Evolutionary conservation across 2,797 vertebrate species (phyloP).

Genomic region (Spinus pinus): DNA sequence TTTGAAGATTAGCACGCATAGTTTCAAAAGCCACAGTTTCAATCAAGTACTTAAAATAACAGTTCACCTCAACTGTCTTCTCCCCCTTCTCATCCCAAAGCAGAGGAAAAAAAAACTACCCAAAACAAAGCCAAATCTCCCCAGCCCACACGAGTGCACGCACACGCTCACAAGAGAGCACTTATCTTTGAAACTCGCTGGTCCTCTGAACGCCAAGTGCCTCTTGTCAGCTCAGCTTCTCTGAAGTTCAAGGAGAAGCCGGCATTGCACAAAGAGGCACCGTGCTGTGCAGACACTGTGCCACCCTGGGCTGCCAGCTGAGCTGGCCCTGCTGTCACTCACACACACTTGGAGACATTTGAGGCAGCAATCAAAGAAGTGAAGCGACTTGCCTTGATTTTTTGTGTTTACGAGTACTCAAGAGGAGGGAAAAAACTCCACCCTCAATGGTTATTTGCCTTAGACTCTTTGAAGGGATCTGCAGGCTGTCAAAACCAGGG

Average conservation of each 20-base stretch:
- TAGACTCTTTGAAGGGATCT: background rate
- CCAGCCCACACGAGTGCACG: background rate
- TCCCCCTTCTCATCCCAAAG: background rate
- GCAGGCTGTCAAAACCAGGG: background rate
- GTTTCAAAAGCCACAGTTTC: background rate
- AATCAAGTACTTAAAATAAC: slow-evolving; percentile 5
- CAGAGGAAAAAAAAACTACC: accelerated
- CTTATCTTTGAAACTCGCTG: background rate
- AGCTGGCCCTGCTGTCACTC: background rate
- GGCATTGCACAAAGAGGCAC: background rate
- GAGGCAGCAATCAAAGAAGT: background rate
- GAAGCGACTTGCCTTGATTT: background rate
- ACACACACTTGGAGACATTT: background rate
- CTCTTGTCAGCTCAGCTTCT: slow-evolving; percentile 18
- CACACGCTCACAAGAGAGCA: background rate
- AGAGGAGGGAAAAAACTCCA: background rate
- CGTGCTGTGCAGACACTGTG: background rate
- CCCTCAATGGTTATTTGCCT: background rate
- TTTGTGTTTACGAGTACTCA: background rate
- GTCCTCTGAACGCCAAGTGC: background rate
- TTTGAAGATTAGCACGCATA: background rate
- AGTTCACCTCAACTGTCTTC: slow-evolving; percentile 1
- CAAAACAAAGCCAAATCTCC: background rate
- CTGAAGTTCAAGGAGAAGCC: background rate
- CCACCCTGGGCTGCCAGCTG: background rate